Evolutionary conservation across 2,888 invertebrate species (phyloP).

Genomic region (Tetropium fuscum): DNA sequence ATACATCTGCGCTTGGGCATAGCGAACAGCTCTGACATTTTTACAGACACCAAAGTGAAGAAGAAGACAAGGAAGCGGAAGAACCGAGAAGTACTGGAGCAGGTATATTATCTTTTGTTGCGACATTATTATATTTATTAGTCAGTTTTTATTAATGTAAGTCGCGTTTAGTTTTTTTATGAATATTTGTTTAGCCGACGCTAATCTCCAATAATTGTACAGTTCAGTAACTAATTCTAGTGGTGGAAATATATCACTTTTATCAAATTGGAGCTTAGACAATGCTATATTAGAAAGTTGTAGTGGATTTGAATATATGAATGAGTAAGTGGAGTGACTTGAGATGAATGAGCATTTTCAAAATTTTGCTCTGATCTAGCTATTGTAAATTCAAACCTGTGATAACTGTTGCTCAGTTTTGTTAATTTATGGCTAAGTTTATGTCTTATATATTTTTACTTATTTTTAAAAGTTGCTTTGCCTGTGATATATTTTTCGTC

Average conservation of each 20-base stretch:
- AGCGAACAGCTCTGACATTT: constrained; percentile 51
- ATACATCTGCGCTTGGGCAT: constrained; percentile 63
- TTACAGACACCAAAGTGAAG: constrained; percentile 59
- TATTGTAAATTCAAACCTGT: constrained; percentile 11
- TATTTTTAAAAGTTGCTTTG: constrained; percentile 1
- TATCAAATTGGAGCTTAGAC: background rate
- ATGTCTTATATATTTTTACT: background rate
- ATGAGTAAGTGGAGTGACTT: constrained; percentile 2
- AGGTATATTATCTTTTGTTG: constrained; percentile 61
- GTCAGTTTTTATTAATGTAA: constrained; percentile 23
- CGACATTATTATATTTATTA: constrained; percentile 35
- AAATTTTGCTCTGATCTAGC: constrained; percentile 2
- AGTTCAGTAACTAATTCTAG: no score
- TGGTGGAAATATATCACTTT: background rate
- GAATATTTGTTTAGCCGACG: background rate
- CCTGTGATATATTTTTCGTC: constrained; percentile 5
- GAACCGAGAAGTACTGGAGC: constrained; percentile 61
- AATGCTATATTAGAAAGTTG: background rate
- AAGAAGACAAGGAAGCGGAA: constrained; percentile 66
- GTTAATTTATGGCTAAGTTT: constrained; percentile 4
- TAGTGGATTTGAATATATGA: background rate
- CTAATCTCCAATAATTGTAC: background rate
- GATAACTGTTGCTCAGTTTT: constrained; percentile 5
- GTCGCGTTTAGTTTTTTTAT: constrained; percentile 11
- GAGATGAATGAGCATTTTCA: background rate